Base-by-base conservation (phyloP, 2,888 invertebrate species). In the Idaea dimidiata region DNA sequence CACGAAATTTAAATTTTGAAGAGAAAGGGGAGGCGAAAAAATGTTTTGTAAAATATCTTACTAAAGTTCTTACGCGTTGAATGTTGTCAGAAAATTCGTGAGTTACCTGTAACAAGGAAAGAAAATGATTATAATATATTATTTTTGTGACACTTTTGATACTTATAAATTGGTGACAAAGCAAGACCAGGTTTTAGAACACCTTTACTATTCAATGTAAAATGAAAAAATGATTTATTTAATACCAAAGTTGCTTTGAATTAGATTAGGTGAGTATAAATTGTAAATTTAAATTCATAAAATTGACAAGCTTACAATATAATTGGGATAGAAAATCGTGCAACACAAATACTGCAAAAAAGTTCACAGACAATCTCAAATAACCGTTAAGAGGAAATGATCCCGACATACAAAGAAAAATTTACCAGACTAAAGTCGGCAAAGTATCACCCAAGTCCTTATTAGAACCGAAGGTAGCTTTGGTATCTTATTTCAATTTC, bases 401-500 rank as follows among this genome's bases (percentile, higher is more conserved):
- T 79, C 78, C 78, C 80, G 78, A 78, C 80, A 80, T 80, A 81
- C 79, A 81, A 76, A 79, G 76, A 74, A 73, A 74, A 73, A 75
- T 75, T 73, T 71, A 70, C 66, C 63, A 72, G 72, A 73, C 74
- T 75, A 77, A 77, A 79, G 77, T 71, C 75, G 71, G 65, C 70
- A 71, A 71, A 73, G 73, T 72, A 73, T 70, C 75, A 70, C 74
- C 69, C 71, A 77, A 75, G 72, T 78, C 77, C 83, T 84, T 87
- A 85, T 87, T 89, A 87, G 82, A 84, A 86, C 78, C 80, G 83
- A 77, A 84, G 70, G 80, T 84, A 86, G 84, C 86, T 87, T 79
- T 78, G 80, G 88, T 87, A 89, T 91, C 90, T 89, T 89, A 90
- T 90, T 91, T 88, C 90, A 91, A 91, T 91, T 91, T 89, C 82